These are phyloP conservation scores for Dendrocopos noguchii DNA, from an alignment of 2,113 vertebrate species.

Conservation along the genomic window DNA sequence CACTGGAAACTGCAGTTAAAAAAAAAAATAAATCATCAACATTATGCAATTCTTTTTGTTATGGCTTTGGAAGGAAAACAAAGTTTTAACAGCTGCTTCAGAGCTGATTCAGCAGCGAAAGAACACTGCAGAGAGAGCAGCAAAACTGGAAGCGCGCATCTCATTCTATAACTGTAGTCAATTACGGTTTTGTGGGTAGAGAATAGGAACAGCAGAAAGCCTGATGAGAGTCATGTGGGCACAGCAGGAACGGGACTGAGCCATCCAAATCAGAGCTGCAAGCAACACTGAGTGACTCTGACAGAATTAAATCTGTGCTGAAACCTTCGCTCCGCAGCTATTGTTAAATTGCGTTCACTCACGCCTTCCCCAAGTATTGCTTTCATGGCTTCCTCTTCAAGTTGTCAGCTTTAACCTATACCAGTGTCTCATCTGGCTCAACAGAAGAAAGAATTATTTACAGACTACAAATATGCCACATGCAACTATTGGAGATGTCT, in stretches of 20 bases:
- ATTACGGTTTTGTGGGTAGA: background rate
- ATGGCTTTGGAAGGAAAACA: background rate
- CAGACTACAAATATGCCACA: background rate
- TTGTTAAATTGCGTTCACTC: background rate
- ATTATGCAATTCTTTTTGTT: background rate
- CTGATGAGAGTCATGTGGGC: background rate
- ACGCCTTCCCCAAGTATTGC: background rate
- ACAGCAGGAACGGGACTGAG: background rate
- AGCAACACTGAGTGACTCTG: background rate
- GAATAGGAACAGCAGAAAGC: background rate
- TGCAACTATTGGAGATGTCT: background rate
- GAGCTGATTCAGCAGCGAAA: conserved; percentile 32
- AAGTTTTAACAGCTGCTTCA: conserved; percentile 21
- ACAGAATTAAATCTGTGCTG: background rate
- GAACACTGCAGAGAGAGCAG: background rate
- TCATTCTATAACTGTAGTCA: background rate
- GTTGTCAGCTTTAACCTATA: conserved; percentile 5
- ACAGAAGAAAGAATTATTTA: conserved; percentile 15
- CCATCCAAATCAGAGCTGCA: background rate
- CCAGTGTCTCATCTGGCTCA: background rate
- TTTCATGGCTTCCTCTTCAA: background rate
- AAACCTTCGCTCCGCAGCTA: conserved; percentile 3
- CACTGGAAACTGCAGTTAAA: background rate
- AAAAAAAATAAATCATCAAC: background rate
- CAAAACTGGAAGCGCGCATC: background rate